Conservation (phyloP, 2,797 vertebrate species). For the Perodicticus potto region DNA sequence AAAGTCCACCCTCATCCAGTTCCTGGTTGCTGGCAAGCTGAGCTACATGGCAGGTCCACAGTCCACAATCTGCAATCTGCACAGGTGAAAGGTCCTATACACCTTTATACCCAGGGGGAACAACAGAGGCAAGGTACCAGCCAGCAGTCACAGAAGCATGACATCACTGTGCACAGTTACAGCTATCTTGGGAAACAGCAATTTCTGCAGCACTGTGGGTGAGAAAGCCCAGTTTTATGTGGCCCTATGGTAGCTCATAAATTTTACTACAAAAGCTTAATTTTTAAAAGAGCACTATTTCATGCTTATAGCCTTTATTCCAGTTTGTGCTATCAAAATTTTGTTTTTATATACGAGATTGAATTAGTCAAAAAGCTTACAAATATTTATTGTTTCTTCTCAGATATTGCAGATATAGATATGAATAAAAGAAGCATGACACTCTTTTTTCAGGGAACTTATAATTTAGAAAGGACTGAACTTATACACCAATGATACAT, state of each 20-base stretch:
- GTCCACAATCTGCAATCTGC: too few species aligned
- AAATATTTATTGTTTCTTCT: neutral
- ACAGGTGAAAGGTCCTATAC: too few species aligned
- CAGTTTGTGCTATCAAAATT: conserved; percentile 19
- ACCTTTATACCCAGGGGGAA: too few species aligned
- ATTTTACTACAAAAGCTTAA: neutral
- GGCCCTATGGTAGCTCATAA: neutral
- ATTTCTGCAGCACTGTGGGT: too few species aligned
- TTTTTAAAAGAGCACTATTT: neutral
- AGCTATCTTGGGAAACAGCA: too few species aligned
- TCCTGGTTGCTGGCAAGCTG: too few species aligned
- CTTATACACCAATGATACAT: neutral
- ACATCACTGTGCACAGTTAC: too few species aligned
- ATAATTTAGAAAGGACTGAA: neutral
- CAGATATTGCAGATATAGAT: neutral
- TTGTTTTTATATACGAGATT: conserved; percentile 32
- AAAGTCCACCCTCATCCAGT: too few species aligned
- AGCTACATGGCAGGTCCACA: too few species aligned
- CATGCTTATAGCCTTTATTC: conserved; percentile 1
- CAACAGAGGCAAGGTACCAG: too few species aligned
- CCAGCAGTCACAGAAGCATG: too few species aligned
- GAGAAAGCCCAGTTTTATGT: too few species aligned
- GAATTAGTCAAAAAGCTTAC: neutral
- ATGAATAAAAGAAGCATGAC: neutral
- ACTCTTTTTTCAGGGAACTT: neutral